phyloP scores from a whole-genome alignment of 1,140 invertebrate genomes.

The Steinernema feltiae region DNA sequence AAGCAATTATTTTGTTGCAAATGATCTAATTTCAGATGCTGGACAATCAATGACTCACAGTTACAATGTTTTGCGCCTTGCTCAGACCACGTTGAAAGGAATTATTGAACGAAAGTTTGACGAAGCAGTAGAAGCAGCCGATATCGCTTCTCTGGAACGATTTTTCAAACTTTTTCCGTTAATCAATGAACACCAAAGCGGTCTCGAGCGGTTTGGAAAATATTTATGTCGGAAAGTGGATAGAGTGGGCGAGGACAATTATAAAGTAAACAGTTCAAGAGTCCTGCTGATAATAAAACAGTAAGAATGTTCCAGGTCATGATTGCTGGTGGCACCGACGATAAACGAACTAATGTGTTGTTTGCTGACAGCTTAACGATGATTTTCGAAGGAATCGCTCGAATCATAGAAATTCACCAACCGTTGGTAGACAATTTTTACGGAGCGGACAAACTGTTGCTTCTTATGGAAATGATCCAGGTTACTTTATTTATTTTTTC shows the following conservation, averaged over 20 bases:
- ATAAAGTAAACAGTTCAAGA: conserved; percentile 64
- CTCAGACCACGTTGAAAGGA: conserved; percentile 70
- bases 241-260: conserved; percentile 45
- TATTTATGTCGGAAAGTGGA: conserved; percentile 70
- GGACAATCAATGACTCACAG: conserved; percentile 48
- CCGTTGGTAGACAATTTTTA: conserved; percentile 89
- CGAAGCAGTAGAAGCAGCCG: conserved; percentile 16
- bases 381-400: conserved; percentile 79
- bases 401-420: conserved; percentile 80
- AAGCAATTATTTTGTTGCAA: conserved; percentile 14
- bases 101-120: conserved; percentile 69
- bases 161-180: conserved; percentile 98
- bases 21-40: conserved; percentile 36
- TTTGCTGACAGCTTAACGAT: conserved; percentile 76
- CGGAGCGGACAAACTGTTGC: conserved; percentile 62
- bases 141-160: conserved; percentile 68
- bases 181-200: conserved; percentile 81
- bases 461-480: conserved; percentile 51
- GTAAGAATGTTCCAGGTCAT: conserved; percentile 40
- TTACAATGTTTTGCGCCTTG: conserved; percentile 73
- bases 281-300: not conserved
- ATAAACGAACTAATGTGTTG: conserved; percentile 70
- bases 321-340: conserved; percentile 61
- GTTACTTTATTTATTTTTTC: conserved; percentile 17
- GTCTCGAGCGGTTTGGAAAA: conserved; percentile 80